These are phyloP conservation scores for Aldabrachelys gigantea DNA, from an alignment of 2,113 vertebrate species.

Conservation along the genomic window DNA sequence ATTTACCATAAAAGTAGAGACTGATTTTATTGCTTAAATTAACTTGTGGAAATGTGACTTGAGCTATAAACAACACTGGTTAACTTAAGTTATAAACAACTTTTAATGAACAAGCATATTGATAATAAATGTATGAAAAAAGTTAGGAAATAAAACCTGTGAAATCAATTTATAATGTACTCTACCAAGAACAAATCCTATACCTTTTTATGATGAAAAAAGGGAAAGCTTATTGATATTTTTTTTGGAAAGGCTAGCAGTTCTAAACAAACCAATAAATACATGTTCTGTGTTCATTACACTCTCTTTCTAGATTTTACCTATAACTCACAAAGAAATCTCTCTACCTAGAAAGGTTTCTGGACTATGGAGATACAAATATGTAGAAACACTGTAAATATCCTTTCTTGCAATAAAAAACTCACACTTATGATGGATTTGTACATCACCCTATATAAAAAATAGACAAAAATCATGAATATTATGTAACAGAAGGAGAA, in stretches of 20 bases:
- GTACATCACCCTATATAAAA: background rate
- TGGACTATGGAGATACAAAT: background rate
- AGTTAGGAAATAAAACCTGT: background rate
- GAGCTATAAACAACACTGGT: conserved; percentile 11
- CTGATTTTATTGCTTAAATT: conserved; percentile 27
- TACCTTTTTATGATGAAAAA: background rate
- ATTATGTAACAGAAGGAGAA: background rate
- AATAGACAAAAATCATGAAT: background rate
- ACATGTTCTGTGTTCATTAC: background rate
- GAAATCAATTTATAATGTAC: background rate
- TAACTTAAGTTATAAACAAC: conserved; percentile 17
- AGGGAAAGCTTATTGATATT: background rate
- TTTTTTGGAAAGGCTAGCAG: background rate
- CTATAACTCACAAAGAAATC: background rate
- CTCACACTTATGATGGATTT: background rate
- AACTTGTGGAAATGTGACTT: conserved; percentile 4
- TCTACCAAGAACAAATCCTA: background rate
- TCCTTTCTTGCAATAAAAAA: background rate
- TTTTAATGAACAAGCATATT: background rate
- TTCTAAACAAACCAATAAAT: background rate
- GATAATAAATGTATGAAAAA: background rate
- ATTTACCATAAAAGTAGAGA: conserved; percentile 26
- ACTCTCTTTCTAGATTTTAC: background rate
- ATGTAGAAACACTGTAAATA: background rate
- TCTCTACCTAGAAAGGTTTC: background rate